These are phyloP conservation scores for Microplitis manilae DNA, from an alignment of 2,888 invertebrate species.

Conservation along the genomic window DNA sequence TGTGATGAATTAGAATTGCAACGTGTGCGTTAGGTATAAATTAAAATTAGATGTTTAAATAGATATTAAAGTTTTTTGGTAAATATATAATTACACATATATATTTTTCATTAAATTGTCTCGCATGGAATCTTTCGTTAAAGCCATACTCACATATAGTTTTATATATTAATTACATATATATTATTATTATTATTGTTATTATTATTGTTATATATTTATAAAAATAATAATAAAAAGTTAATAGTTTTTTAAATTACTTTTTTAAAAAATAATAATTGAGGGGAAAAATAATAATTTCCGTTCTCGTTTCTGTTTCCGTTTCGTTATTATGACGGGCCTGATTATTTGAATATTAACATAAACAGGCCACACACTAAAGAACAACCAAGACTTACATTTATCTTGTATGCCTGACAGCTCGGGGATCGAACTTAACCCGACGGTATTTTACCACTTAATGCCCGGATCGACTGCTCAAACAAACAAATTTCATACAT, in stretches of 20 bases:
- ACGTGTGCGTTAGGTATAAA: slow-evolving; percentile 51
- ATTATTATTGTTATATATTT: slow-evolving; percentile 45
- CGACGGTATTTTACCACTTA: slow-evolving; percentile 94
- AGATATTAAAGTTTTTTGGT: slow-evolving; percentile 51
- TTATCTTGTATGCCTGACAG: slow-evolving; percentile 74
- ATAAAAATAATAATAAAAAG: neutral
- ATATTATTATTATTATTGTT: neutral
- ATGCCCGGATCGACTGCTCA: slow-evolving; percentile 97
- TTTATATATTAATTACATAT: slow-evolving; percentile 3
- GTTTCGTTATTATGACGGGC: slow-evolving; percentile 59
- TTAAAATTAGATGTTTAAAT: slow-evolving; percentile 53
- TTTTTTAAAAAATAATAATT: slow-evolving; percentile 20
- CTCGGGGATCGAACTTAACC: slow-evolving; percentile 96
- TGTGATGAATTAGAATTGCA: slow-evolving; percentile 32
- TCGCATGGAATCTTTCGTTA: slow-evolving; percentile 53
- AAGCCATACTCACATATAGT: slow-evolving; percentile 45
- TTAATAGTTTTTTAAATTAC: neutral
- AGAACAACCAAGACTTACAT: slow-evolving; percentile 30
- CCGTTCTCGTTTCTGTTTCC: slow-evolving; percentile 68
- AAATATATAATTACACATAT: slow-evolving; percentile 34
- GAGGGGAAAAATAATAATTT: slow-evolving; percentile 55
- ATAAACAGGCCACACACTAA: slow-evolving; percentile 17
- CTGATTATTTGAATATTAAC: slow-evolving; percentile 22
- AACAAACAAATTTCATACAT: slow-evolving; percentile 96
- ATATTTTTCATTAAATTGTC: slow-evolving; percentile 53